Evolutionary conservation across 2,113 vertebrate genomes (phyloP).

Genomic region (Neodon shergylaensis): DNA sequence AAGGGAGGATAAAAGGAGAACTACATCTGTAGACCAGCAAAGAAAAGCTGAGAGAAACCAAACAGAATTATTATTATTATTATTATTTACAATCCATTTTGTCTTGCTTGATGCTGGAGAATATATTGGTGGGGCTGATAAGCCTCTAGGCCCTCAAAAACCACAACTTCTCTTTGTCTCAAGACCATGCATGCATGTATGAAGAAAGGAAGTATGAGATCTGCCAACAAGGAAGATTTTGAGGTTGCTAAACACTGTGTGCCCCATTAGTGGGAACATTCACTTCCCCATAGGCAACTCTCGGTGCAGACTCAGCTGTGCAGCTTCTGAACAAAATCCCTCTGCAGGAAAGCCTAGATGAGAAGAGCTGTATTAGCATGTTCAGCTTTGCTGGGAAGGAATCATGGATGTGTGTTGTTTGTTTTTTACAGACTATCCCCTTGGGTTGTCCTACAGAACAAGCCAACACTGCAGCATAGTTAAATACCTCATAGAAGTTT

Average conservation of each 20-base stretch:
- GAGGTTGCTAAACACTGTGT: conserved; percentile 59
- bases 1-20: background rate
- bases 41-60: conserved; percentile 40
- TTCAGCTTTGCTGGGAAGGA: background rate
- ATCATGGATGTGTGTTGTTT: conserved; percentile 52
- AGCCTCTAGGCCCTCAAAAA: conserved; percentile 57
- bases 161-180: conserved; percentile 53
- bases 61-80: conserved; percentile 22
- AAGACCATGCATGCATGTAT: conserved; percentile 48
- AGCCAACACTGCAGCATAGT: background rate
- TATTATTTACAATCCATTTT: background rate
- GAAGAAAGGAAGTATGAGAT: conserved; percentile 66
- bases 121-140: background rate
- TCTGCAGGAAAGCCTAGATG: background rate
- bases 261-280: conserved; percentile 47
- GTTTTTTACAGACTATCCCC: conserved; percentile 45
- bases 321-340: conserved; percentile 42
- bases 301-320: conserved; percentile 52
- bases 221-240: conserved; percentile 69
- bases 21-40: background rate
- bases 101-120: conserved; percentile 43
- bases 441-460: background rate
- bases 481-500: conserved; percentile 31
- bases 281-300: conserved; percentile 64
- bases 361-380: background rate